phyloP scores from a whole-genome alignment of 2,113 vertebrate species.

The Phycodurus eques region DNA sequence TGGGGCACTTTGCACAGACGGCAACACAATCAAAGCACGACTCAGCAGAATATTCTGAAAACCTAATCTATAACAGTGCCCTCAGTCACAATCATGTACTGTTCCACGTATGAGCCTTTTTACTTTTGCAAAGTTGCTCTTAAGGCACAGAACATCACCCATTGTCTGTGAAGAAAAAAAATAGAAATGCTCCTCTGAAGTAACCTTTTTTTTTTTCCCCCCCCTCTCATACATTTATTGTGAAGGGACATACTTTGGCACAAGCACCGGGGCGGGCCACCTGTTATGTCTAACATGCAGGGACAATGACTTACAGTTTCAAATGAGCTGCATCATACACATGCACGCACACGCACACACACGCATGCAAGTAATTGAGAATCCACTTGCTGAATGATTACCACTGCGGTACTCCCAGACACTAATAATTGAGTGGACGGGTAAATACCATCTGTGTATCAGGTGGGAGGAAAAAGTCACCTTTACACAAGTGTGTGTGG shows the following conservation, averaged over 20 bases:
- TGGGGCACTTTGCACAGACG: conserved; percentile 7
- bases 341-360: conserved; percentile 1
- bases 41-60: conserved; percentile 19
- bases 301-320: neutral
- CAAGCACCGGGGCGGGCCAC: neutral
- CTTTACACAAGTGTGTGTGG: conserved; percentile 33
- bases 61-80: neutral
- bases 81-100: neutral
- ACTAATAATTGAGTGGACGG: conserved; percentile 43
- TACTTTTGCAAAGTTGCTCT: neutral
- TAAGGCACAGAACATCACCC: neutral
- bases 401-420: conserved; percentile 26
- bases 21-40: conserved; percentile 8
- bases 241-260: neutral
- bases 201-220: neutral
- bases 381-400: conserved; percentile 18
- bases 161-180: neutral
- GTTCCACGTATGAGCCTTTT: neutral
- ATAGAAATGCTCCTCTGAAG: neutral
- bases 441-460: conserved; percentile 56
- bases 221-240: neutral
- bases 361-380: neutral
- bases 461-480: conserved; percentile 38
- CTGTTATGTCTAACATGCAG: neutral
- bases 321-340: neutral